phyloP scores from a whole-genome alignment of 2,888 invertebrate genomes.

The Gari tellinella region DNA sequence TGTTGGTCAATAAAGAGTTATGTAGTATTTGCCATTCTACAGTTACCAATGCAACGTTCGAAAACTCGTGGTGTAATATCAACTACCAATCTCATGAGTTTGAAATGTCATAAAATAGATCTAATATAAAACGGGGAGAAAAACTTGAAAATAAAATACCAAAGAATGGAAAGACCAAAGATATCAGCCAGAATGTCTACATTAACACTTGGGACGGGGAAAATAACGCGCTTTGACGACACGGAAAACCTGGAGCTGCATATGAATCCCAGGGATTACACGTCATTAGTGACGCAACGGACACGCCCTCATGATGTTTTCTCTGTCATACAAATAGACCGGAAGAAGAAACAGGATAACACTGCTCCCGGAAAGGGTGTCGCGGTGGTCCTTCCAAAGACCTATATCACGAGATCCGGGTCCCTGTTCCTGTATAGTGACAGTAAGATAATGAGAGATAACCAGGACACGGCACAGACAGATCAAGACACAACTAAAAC shows the following conservation, averaged over 20 bases:
- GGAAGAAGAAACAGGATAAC: background rate
- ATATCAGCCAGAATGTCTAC: conserved; percentile 26
- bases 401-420: conserved; percentile 36
- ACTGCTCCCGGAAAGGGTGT: background rate
- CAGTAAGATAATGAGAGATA: conserved; percentile 23
- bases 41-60: too few species aligned
- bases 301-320: conserved; percentile 4
- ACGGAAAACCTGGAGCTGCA: conserved; percentile 37
- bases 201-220: conserved; percentile 38
- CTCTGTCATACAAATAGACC: conserved; percentile 2
- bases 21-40: too few species aligned
- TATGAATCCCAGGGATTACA: conserved; percentile 22
- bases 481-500: too few species aligned
- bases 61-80: too few species aligned
- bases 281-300: conserved; percentile 25
- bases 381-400: conserved; percentile 35
- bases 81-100: too few species aligned
- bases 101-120: too few species aligned
- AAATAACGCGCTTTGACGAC: conserved; percentile 9
- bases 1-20: too few species aligned
- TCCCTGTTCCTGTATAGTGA: conserved; percentile 48
- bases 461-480: background rate
- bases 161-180: conserved; percentile 4
- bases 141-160: too few species aligned
- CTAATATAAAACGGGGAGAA: too few species aligned